Conservation (phyloP, 2,113 vertebrate genomes). For the Paracanthobrama guichenoti region DNA sequence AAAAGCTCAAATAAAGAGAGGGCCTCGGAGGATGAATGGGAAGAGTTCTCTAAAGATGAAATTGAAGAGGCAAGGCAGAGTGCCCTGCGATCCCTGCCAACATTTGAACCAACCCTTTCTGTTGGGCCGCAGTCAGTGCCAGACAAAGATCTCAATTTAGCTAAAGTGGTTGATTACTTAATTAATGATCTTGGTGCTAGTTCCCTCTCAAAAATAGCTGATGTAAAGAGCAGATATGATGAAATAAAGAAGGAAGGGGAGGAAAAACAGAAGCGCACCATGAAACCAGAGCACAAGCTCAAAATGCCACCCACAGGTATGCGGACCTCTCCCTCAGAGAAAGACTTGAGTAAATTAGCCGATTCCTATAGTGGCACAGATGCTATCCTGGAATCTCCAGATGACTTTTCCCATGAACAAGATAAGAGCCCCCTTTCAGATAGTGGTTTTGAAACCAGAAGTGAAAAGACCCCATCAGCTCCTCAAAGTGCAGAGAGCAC, state of each 20-base stretch:
- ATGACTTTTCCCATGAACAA: slow-evolving; percentile 96
- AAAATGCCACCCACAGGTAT: slow-evolving; percentile 98
- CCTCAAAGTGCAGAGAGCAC: slow-evolving; percentile 98
- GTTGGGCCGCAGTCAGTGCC: slow-evolving; percentile 81
- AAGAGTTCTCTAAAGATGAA: slow-evolving; percentile 93
- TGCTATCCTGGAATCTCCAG: slow-evolving; percentile 92
- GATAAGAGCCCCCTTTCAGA: slow-evolving; percentile 98
- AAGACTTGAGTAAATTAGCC: slow-evolving; percentile 93
- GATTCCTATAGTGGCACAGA: slow-evolving; percentile 93
- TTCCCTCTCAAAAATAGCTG: slow-evolving; percentile 84
- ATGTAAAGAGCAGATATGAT: slow-evolving; percentile 88
- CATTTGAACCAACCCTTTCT: slow-evolving; percentile 78
- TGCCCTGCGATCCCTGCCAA: slow-evolving; percentile 68
- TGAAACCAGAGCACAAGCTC: slow-evolving; percentile 97
- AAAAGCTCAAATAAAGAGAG: slow-evolving; percentile 79
- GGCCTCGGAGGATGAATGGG: slow-evolving; percentile 90
- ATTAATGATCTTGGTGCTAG: slow-evolving; percentile 90
- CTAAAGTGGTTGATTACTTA: slow-evolving; percentile 92
- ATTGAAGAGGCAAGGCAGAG: slow-evolving; percentile 89
- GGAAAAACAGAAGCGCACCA: slow-evolving; percentile 92
- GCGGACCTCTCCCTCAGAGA: slow-evolving; percentile 94
- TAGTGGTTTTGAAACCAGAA: slow-evolving; percentile 98
- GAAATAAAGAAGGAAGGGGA: slow-evolving; percentile 91
- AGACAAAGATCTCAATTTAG: slow-evolving; percentile 90
- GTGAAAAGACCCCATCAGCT: slow-evolving; percentile 97